Evolutionary conservation across 2,888 invertebrate species (phyloP).

Genomic region (Chrysopilus asiliformis): DNA sequence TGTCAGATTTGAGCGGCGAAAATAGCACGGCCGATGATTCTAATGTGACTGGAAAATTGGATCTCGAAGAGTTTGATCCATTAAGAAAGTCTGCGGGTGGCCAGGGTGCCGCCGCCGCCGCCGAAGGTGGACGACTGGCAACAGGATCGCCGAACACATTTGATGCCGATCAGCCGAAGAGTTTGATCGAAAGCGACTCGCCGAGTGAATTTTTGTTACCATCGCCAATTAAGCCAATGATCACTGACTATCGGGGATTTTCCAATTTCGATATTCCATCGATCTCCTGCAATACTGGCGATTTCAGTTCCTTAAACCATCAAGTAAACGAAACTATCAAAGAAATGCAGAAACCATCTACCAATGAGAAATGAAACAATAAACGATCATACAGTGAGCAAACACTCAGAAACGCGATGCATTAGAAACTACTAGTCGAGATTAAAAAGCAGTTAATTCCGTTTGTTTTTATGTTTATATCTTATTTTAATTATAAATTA

Average conservation of each 20-base stretch:
- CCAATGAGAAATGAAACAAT: too few relatives aligned
- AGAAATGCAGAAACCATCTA: too few relatives aligned
- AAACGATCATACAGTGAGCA: too few relatives aligned
- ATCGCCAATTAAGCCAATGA: conserved; percentile 43
- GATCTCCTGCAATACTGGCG: conserved; percentile 51
- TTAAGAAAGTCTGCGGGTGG: too few relatives aligned
- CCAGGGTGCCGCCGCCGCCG: conserved; percentile 4
- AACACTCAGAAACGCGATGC: too few relatives aligned
- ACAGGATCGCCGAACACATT: background rate
- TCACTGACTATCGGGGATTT: conserved; percentile 45
- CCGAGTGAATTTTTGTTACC: conserved; percentile 40
- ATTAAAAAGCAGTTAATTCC: too few relatives aligned
- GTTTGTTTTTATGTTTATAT: too few relatives aligned
- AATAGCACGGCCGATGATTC: conserved; percentile 50
- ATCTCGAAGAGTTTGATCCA: conserved; percentile 35
- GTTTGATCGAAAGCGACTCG: conserved; percentile 31
- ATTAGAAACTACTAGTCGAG: too few relatives aligned
- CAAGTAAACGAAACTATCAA: too few relatives aligned
- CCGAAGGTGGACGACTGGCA: background rate
- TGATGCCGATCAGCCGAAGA: conserved; percentile 15
- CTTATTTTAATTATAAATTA: too few relatives aligned
- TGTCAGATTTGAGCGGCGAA: conserved; percentile 60
- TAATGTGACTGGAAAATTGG: conserved; percentile 35
- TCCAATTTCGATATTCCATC: conserved; percentile 49
- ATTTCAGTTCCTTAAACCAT: conserved; percentile 34